Evolutionary conservation across 1,140 invertebrate species (phyloP), one percentile per base, ranked within the genome.

Genomic region (Himalopsyche phryganea): DNA sequence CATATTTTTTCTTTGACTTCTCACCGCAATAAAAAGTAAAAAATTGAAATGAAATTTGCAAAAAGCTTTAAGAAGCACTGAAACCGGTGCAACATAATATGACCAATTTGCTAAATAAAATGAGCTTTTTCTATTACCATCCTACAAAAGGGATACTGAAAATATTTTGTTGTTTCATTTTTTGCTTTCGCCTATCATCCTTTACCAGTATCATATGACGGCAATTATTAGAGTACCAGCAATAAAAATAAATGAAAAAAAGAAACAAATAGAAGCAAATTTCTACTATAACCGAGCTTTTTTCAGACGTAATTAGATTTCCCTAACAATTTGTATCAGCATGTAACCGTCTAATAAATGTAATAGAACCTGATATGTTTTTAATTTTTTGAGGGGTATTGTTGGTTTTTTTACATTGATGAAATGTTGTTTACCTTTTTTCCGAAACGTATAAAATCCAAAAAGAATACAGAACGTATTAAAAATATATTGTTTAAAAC

Each of bases 351-450:
- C 58, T 50, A 60, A n/a, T n/a, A n/a, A n/a, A n/a, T n/a, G 3
- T 28, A 28, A 60, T 60, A 60, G 44, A 60, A 60, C 54, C 58
- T 55, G 58, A 60, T 60, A 55, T 35, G 46, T 40, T 40, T 60
- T 54, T 60, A 60, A 60, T 60, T 55, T 45, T 19, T 15, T 20
- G 18, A 33, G 51, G 52, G 38, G 20, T 50, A 9, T 48, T 46
- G 9, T 46, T 7, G 44, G 9, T 13, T 42, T 42, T 42, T 42
- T 42, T 14, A 15, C 40, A 9, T 9, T 7, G 6, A 42, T n/a
- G n/a, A n/a, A n/a, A n/a, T n/a, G n/a, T n/a, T n/a, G n/a, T n/a
- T n/a, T n/a, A n/a, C n/a, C n/a, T n/a, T n/a, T n/a, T n/a, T n/a
- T n/a, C n/a, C n/a, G n/a, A n/a, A n/a, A n/a, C n/a, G n/a, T n/a